Evolutionary conservation across 2,797 vertebrate species (phyloP).

Genomic region (Salarias fasciatus): DNA sequence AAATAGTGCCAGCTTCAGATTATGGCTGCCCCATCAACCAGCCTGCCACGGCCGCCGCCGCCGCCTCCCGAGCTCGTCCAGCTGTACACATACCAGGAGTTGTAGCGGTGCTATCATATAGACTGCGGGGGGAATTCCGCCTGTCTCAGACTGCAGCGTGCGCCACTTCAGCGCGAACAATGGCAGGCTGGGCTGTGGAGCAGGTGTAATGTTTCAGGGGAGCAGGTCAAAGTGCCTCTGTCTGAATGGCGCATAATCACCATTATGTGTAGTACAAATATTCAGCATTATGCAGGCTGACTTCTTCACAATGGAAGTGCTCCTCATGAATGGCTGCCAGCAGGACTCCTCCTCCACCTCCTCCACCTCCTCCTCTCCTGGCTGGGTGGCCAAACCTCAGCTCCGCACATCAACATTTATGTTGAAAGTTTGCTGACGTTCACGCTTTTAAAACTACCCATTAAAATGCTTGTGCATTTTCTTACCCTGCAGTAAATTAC

Average conservation of each 20-base stretch:
- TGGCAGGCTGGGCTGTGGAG: conserved; percentile 69
- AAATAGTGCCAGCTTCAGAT: conserved; percentile 83
- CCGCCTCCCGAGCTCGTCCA: conserved; percentile 75
- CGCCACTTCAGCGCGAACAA: conserved; percentile 82
- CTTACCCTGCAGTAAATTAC: background rate
- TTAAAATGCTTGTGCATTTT: conserved; percentile 17
- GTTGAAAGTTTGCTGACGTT: conserved; percentile 49
- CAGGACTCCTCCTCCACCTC: conserved; percentile 58
- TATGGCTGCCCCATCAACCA: conserved; percentile 69
- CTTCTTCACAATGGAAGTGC: conserved; percentile 75
- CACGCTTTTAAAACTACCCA: conserved; percentile 32
- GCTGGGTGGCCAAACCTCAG: conserved; percentile 70
- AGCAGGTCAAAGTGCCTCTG: conserved; percentile 77
- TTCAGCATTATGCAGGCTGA: conserved; percentile 76
- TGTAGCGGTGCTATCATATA: conserved; percentile 85
- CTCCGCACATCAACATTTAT: conserved; percentile 34
- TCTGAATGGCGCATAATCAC: conserved; percentile 79
- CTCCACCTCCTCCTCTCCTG: conserved; percentile 38
- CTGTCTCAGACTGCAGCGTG: conserved; percentile 76
- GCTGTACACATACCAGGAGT: conserved; percentile 87
- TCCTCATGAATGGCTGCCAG: conserved; percentile 67
- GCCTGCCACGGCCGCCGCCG: no score
- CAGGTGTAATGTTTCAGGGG: conserved; percentile 82
- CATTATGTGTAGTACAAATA: conserved; percentile 80
- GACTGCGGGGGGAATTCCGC: conserved; percentile 91